phyloP scores from a whole-genome alignment of 2,113 vertebrate genomes.

The Hippocampus abdominalis region DNA sequence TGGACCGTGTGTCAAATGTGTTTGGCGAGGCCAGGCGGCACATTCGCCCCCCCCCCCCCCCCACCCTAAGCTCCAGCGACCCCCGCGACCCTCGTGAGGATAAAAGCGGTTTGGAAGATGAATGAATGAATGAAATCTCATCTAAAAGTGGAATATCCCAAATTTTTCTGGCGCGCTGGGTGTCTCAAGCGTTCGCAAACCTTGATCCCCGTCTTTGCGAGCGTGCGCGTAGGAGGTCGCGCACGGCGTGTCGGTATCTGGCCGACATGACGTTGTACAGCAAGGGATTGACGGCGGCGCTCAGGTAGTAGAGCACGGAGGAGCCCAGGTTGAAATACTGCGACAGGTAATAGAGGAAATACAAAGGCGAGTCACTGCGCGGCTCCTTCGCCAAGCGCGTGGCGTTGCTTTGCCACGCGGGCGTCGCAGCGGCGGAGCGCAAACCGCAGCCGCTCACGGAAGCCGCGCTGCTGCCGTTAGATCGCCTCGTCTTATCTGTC shows the following conservation, averaged over 20 bases:
- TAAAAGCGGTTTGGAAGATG: too few relatives aligned
- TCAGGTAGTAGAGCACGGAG: conserved; percentile 76
- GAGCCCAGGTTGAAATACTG: conserved; percentile 77
- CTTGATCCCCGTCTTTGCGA: conserved; percentile 21
- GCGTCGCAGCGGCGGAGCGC: too few relatives aligned
- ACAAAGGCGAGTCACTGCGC: conserved; percentile 13
- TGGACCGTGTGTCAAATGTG: neutral
- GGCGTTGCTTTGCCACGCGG: neutral
- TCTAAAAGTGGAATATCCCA: too few relatives aligned
- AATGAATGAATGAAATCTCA: too few relatives aligned
- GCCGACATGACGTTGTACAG: conserved; percentile 78
- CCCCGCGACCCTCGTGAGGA: too few relatives aligned
- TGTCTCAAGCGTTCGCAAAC: conserved; percentile 34
- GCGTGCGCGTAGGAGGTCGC: conserved; percentile 51
- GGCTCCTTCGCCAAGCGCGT: neutral
- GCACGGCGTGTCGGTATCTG: conserved; percentile 67
- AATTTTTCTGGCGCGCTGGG: conserved; percentile 38
- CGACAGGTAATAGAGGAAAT: conserved; percentile 67
- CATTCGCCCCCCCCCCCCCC: too few relatives aligned
- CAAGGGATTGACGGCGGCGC: conserved; percentile 74
- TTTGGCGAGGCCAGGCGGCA: too few relatives aligned
- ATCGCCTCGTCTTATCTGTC: neutral
- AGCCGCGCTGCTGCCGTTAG: neutral
- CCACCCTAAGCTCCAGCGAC: too few relatives aligned
- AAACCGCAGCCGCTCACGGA: too few relatives aligned